Evolutionary conservation across 2,888 invertebrate genomes (phyloP).

Genomic region (Cactoblastis cactorum): DNA sequence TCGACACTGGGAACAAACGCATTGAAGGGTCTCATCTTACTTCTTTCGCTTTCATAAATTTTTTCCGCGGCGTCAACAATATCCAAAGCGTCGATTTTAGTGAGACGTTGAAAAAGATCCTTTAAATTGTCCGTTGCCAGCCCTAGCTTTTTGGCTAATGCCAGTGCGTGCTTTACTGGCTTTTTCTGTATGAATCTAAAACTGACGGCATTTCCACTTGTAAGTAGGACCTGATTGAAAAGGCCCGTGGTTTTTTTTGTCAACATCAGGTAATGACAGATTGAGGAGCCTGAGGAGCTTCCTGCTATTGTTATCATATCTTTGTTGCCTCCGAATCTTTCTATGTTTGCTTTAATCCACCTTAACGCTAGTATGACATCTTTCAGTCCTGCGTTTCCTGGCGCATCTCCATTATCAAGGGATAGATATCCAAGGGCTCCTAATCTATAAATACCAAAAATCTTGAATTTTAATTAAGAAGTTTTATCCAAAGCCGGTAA

Average conservation of each 20-base stretch:
- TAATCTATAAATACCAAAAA: conserved; percentile 30
- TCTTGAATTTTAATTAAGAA: no score
- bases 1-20: conserved; percentile 56
- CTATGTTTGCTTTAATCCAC: conserved; percentile 43
- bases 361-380: conserved; percentile 37
- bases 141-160: conserved; percentile 25
- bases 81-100: conserved; percentile 24
- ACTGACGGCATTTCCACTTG: conserved; percentile 32
- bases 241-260: conserved; percentile 35
- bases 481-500: no score
- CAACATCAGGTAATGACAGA: conserved; percentile 39
- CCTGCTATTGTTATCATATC: conserved; percentile 40
- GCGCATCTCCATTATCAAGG: conserved; percentile 31
- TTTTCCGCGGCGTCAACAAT: conserved; percentile 29
- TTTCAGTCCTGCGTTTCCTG: conserved; percentile 47
- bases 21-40: conserved; percentile 25
- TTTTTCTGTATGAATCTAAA: conserved; percentile 29
- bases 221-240: conserved; percentile 30
- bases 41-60: conserved; percentile 21
- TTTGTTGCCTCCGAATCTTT: conserved; percentile 34
- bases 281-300: conserved; percentile 42
- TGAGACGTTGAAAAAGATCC: conserved; percentile 23
- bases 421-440: conserved; percentile 48
- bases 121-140: conserved; percentile 21
- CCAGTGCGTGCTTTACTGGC: conserved; percentile 25